Evolutionary conservation across 2,888 invertebrate genomes (phyloP).

Genomic region (Hemithea aestivaria): DNA sequence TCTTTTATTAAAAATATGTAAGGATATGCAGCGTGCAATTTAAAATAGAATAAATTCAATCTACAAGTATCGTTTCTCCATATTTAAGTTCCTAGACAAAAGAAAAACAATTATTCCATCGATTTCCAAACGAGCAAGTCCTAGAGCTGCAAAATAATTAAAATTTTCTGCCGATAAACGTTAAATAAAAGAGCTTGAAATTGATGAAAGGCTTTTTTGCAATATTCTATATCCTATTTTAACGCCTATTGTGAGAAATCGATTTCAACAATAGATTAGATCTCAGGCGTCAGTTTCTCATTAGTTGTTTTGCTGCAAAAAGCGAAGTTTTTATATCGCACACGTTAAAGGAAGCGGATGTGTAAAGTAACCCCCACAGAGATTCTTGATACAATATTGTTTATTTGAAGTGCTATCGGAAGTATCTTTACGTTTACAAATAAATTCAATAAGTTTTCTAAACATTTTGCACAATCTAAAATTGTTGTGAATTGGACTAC

Average conservation of each 20-base stretch:
- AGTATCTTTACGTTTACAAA: constrained; percentile 3
- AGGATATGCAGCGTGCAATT: no score
- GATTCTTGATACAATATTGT: constrained; percentile 17
- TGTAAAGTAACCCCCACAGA: constrained; percentile 8
- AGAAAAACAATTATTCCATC: no score
- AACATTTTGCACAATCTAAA: constrained; percentile 22
- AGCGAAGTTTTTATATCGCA: constrained; percentile 8
- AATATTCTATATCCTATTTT: constrained; percentile 35
- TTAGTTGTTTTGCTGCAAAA: constrained; percentile 25
- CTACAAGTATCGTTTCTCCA: no score
- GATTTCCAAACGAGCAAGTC: no score
- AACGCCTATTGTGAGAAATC: constrained; percentile 52
- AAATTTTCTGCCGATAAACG: constrained; percentile 16
- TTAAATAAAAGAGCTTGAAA: constrained; percentile 22
- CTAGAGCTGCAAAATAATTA: background rate
- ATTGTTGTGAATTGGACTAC: constrained; percentile 2
- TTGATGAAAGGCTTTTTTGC: constrained; percentile 26
- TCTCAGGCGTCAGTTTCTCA: constrained; percentile 30
- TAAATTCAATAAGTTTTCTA: constrained; percentile 3
- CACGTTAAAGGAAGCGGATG: constrained; percentile 16
- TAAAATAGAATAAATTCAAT: no score
- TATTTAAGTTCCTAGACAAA: no score
- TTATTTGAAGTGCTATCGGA: constrained; percentile 17
- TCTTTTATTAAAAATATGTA: no score
- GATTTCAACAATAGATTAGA: constrained; percentile 50